These are phyloP conservation scores for Spilogale gracilis DNA, from an alignment of 2,113 vertebrate species.

Conservation along the genomic window DNA sequence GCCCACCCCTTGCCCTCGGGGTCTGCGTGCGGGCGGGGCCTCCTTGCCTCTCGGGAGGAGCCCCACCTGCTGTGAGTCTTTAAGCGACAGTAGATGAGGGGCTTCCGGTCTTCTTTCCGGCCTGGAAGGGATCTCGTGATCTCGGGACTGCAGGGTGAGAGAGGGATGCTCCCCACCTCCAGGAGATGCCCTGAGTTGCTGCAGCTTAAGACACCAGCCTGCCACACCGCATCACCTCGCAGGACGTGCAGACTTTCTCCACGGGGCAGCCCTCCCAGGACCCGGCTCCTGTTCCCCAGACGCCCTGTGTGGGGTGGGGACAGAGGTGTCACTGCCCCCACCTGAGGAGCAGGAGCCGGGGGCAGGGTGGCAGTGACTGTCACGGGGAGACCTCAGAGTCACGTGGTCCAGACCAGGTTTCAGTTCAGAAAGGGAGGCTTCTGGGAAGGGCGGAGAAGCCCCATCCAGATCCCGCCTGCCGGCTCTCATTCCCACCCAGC, in stretches of 20 bases:
- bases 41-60: rapidly evolving
- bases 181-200: background rate
- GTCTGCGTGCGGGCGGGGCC: too few relatives aligned
- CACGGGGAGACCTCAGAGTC: rapidly evolving
- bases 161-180: background rate
- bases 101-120: background rate
- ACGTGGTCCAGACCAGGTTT: rapidly evolving
- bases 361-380: background rate
- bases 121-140: background rate
- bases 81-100: rapidly evolving
- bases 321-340: background rate
- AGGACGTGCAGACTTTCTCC: background rate
- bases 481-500: rapidly evolving
- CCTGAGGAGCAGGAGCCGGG: background rate
- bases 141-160: background rate
- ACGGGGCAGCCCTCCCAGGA: background rate
- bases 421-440: too few relatives aligned
- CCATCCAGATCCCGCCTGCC: rapidly evolving
- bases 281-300: background rate
- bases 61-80: background rate
- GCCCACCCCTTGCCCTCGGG: background rate
- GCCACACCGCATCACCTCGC: too few relatives aligned
- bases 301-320: background rate
- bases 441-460: rapidly evolving
- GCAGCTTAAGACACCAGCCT: too few relatives aligned